A percentile compares a stretch with the other conserved stretches of the same genome.
Evolutionary conservation across 2,797 vertebrate genomes (phyloP).

Genomic region (Limnodromus scolopaceus): DNA sequence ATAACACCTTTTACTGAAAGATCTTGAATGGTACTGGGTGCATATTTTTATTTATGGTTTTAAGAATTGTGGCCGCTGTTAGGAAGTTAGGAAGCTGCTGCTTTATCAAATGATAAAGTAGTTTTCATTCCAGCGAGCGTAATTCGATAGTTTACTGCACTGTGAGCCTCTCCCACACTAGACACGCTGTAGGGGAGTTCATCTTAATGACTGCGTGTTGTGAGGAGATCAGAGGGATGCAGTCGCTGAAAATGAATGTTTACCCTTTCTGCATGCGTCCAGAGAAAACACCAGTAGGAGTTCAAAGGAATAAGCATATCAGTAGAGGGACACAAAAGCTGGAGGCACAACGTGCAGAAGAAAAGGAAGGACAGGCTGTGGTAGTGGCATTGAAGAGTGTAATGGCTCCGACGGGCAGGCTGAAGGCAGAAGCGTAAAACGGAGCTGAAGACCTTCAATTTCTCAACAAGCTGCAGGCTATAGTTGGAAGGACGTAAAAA

Average conservation of each 20-base stretch:
- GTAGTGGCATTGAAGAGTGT: not conserved
- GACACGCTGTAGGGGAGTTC: not conserved
- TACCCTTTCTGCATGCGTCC: not conserved
- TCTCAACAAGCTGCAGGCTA: not conserved
- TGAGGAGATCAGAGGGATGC: not conserved
- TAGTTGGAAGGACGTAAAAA: not conserved
- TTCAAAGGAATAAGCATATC: not conserved
- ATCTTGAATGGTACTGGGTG: not conserved
- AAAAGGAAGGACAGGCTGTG: not conserved
- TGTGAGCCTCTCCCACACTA: not conserved
- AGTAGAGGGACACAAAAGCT: not conserved
- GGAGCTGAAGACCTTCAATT: not conserved
- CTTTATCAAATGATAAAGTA: conserved; percentile 11
- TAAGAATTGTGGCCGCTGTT: not conserved
- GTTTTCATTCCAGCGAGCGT: not conserved
- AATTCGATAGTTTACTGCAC: not conserved
- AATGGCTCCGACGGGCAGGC: not conserved
- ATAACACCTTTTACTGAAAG: not conserved
- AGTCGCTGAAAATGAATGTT: not conserved
- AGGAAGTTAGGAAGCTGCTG: not conserved
- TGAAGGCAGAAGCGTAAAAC: not conserved
- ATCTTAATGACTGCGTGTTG: conserved; percentile 31
- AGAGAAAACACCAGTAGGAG: not conserved
- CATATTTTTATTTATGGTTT: not conserved
- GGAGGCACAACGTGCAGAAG: not conserved